Evolutionary conservation across 1,140 invertebrate species (phyloP), one percentile per base, ranked within the genome.

Genomic region (Leptoteleia sp.): DNA sequence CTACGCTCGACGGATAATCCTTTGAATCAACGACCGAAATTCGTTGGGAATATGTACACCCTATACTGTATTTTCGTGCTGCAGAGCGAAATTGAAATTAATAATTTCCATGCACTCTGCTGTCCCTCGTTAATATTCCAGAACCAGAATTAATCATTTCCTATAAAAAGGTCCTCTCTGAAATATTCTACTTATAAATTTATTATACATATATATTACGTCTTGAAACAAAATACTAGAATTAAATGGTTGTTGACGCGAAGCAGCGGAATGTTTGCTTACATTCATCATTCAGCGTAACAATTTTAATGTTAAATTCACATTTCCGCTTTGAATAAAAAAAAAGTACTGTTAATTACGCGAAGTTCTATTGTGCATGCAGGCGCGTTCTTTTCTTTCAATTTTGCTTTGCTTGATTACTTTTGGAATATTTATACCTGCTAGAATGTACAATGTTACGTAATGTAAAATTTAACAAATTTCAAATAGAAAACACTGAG

Each of bases 21-120:
- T 73, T 73, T 68, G 68, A 79, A 73, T 79, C 76, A 73, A 79
- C 68, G 68, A 64, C 55, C 68, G 57, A 79, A 79, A 79, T 79
- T 79, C 62, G 67, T 47, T 67, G 64, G 62, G 47, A 73, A 68
- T 73, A 50, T 72, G 67, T 71, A 72, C 61, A 67, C 59, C 55
- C 47, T 68, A 52, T 55, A 45, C 55, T 64, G 61, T 52, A 70
- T 77, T 77, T 77, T 59, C 57, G 3, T 65, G 42, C 43, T 43
- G 43, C 73, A 54, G 73, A 70, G 73, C 65, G 75, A 78, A 71
- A 78, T 78, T 71, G 67, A 78, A 78, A 78, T 78, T 70, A 77
- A 77, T 77, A 77, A 77, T 77, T 77, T 77, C 59, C 65, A 77
- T 77, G 57, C 65, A 71, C 75, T 77, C 59, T 45, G 59, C 75